These are phyloP conservation scores for Andrena flavipes DNA, from an alignment of 2,888 invertebrate species.

Conservation along the genomic window DNA sequence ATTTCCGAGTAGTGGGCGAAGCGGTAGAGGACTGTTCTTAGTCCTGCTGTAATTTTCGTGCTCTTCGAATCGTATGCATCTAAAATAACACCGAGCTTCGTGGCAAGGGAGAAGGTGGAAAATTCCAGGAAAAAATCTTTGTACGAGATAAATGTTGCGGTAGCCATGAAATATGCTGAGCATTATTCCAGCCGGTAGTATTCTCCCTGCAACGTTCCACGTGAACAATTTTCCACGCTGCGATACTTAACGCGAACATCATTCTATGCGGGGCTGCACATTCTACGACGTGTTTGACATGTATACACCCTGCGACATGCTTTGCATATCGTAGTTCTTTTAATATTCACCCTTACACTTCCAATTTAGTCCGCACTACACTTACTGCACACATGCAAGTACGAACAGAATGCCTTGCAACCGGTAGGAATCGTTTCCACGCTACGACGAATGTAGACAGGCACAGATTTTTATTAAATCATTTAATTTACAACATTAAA, in stretches of 20 bases:
- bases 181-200: conserved; percentile 29
- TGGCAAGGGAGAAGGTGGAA: background rate
- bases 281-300: conserved; percentile 37
- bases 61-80: background rate
- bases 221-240: conserved; percentile 52
- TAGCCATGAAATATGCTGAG: conserved; percentile 41
- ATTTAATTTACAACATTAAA: background rate
- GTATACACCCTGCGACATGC: conserved; percentile 36
- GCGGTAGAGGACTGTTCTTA: no score
- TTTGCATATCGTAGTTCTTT: conserved; percentile 47
- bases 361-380: conserved; percentile 28
- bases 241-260: conserved; percentile 52
- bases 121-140: conserved; percentile 24
- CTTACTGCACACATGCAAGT: background rate
- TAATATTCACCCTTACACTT: conserved; percentile 27
- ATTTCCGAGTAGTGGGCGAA: no score
- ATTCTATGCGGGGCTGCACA: conserved; percentile 27
- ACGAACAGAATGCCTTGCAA: background rate
- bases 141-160: conserved; percentile 32
- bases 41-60: background rate
- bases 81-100: background rate
- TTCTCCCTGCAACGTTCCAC: conserved; percentile 36
- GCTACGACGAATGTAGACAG: no score
- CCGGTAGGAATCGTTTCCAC: background rate
- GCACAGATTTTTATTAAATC: no score